Percentiles rank a stretch among this genome's conserved stretches.
Evolutionary conservation across 2,888 invertebrate genomes (phyloP).

Genomic region (Meiosimyza platycephala): DNA sequence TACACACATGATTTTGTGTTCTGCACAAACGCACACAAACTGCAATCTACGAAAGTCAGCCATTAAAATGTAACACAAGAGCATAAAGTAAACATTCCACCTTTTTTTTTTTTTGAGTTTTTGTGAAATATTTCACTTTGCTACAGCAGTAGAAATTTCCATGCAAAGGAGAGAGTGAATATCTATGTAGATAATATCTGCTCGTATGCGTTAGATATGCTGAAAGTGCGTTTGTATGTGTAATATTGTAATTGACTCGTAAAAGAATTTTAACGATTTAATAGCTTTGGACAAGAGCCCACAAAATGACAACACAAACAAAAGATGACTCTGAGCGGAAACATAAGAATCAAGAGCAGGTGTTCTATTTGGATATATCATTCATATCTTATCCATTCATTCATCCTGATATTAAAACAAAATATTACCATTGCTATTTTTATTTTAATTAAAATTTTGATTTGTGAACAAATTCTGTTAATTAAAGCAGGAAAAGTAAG

Average conservation of each 20-base stretch:
- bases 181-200: not conserved
- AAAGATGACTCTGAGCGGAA: not conserved
- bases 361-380: no score
- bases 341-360: not conserved
- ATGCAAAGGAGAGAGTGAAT: not conserved
- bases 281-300: conserved; percentile 33
- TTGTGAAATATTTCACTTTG: not conserved
- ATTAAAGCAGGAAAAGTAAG: no score
- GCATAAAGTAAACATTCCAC: conserved; percentile 34
- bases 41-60: not conserved
- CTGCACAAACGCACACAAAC: conserved; percentile 7
- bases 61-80: conserved; percentile 32
- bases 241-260: conserved; percentile 26
- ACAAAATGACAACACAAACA: conserved; percentile 4
- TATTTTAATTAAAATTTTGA: no score
- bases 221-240: not conserved
- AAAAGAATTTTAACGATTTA: conserved; percentile 32
- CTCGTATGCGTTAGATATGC: not conserved
- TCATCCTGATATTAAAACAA: no score
- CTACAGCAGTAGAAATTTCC: no score
- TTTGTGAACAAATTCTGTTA: no score
- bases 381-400: no score
- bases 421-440: no score
- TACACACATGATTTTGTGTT: not conserved
- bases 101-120: conserved; percentile 2